phyloP scores from a whole-genome alignment of 1,140 invertebrate species.

The Acromyrmex charruanus region DNA sequence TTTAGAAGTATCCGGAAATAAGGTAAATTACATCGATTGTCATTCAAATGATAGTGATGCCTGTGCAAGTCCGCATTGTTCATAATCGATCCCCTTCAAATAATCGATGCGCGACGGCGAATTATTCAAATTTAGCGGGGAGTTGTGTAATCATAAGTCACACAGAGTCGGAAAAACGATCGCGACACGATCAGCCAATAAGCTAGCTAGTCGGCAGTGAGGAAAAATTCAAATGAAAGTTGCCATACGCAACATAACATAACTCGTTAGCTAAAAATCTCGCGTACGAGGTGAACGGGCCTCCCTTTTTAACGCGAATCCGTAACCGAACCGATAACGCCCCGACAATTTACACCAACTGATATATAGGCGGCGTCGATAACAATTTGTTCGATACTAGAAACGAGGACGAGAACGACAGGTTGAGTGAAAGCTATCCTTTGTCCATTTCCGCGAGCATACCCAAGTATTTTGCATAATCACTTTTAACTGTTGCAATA shows the following conservation, averaged over 20 bases:
- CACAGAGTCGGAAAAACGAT: slow-evolving; percentile 43
- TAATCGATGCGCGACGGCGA: background rate
- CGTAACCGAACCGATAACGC: slow-evolving; percentile 12
- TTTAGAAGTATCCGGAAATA: slow-evolving; percentile 13
- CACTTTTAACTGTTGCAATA: background rate
- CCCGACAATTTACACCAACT: slow-evolving; percentile 27
- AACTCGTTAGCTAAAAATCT: slow-evolving; percentile 51
- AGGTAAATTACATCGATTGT: slow-evolving; percentile 38
- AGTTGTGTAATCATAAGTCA: slow-evolving; percentile 27
- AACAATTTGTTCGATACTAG: slow-evolving; percentile 8
- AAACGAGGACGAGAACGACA: background rate
- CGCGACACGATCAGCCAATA: slow-evolving; percentile 21
- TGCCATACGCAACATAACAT: slow-evolving; percentile 11
- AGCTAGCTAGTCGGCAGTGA: slow-evolving; percentile 19
- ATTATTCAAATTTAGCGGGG: slow-evolving; percentile 17
- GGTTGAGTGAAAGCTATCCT: slow-evolving; percentile 27
- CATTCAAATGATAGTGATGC: slow-evolving; percentile 26
- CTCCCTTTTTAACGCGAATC: slow-evolving; percentile 32
- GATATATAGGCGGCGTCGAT: background rate
- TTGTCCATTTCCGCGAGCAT: slow-evolving; percentile 18
- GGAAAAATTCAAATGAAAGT: slow-evolving; percentile 73
- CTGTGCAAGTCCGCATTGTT: background rate
- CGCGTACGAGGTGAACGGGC: slow-evolving; percentile 48
- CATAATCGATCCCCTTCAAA: slow-evolving; percentile 5
- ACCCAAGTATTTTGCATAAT: slow-evolving; percentile 35